A percentile compares a stretch with the other conserved stretches of the same genome.
Evolutionary conservation across 2,797 vertebrate genomes (phyloP).

Genomic region (Psittacula derbiana): DNA sequence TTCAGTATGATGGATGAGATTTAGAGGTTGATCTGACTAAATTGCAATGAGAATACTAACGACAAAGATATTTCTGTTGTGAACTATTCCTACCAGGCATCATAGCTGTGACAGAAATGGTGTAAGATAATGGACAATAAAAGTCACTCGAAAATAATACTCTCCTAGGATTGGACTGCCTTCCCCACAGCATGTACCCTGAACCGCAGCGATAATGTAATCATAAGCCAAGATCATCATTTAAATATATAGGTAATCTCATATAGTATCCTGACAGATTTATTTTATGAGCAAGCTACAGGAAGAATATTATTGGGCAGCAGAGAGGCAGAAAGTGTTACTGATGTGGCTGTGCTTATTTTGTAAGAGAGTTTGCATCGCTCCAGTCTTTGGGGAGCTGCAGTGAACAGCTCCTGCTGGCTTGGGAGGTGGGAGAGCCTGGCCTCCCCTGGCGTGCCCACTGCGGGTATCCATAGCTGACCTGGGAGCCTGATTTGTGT

Average conservation of each 20-base stretch:
- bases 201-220: constrained; percentile 18
- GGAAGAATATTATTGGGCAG: background rate
- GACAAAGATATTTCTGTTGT: constrained; percentile 58
- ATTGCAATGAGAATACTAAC: constrained; percentile 60
- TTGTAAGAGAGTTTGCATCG: background rate
- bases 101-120: constrained; percentile 67
- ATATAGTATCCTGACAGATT: constrained; percentile 49
- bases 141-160: constrained; percentile 74
- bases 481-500: background rate
- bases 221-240: constrained; percentile 59
- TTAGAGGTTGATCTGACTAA: constrained; percentile 60
- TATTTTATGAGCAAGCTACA: constrained; percentile 59
- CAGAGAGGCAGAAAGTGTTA: background rate
- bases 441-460: fast-evolving
- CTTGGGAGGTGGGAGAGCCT: background rate
- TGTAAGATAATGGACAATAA: constrained; percentile 77
- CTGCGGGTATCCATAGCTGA: fast-evolving
- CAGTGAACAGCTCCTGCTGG: background rate
- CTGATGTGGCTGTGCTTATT: constrained; percentile 1
- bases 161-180: constrained; percentile 65
- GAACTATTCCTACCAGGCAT: constrained; percentile 71
- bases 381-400: background rate
- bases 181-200: constrained; percentile 4
- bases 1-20: constrained; percentile 64
- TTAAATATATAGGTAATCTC: constrained; percentile 70